phyloP scores from a whole-genome alignment of 2,888 invertebrate species.

The Teleiodes luculella region DNA sequence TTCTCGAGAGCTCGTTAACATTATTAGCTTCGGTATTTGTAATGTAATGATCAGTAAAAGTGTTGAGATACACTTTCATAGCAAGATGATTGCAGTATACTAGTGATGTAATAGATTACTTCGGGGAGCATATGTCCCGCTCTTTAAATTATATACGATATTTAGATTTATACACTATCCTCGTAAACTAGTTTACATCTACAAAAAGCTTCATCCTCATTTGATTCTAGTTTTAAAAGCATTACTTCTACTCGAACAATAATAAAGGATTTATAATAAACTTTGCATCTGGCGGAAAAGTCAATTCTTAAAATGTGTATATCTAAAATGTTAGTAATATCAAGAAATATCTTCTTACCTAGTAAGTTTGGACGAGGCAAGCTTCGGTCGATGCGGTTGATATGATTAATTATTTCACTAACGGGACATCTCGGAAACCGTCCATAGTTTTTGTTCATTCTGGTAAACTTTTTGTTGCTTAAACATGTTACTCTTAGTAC shows the following conservation, averaged over 20 bases:
- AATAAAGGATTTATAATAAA: slow-evolving; percentile 22
- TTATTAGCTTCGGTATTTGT: slow-evolving; percentile 53
- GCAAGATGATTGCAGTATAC: slow-evolving; percentile 27
- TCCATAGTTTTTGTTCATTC: slow-evolving; percentile 42
- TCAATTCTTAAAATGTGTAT: slow-evolving; percentile 39
- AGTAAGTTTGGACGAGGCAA: neutral
- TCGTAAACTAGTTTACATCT: slow-evolving; percentile 22
- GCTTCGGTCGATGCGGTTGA: neutral
- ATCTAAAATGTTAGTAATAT: slow-evolving; percentile 17
- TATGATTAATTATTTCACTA: slow-evolving; percentile 6
- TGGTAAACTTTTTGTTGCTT: slow-evolving; percentile 9
- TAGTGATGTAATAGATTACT: slow-evolving; percentile 15
- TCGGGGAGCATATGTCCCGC: slow-evolving; percentile 56
- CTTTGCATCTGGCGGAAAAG: slow-evolving; percentile 31
- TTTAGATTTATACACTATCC: slow-evolving; percentile 52
- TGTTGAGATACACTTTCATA: slow-evolving; percentile 29
- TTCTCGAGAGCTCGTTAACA: slow-evolving; percentile 48
- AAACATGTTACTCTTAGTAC: neutral
- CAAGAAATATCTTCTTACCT: slow-evolving; percentile 12
- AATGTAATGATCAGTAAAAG: slow-evolving; percentile 25
- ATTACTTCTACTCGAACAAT: slow-evolving; percentile 26
- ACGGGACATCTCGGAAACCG: slow-evolving; percentile 52
- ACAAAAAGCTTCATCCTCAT: slow-evolving; percentile 23
- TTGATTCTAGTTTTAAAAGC: slow-evolving; percentile 24
- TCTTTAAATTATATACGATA: slow-evolving; percentile 43